Percentiles rank a stretch among this genome's conserved stretches.
Evolutionary conservation across 2,888 invertebrate species (phyloP).

Genomic region (Chrysolina oricalcia): DNA sequence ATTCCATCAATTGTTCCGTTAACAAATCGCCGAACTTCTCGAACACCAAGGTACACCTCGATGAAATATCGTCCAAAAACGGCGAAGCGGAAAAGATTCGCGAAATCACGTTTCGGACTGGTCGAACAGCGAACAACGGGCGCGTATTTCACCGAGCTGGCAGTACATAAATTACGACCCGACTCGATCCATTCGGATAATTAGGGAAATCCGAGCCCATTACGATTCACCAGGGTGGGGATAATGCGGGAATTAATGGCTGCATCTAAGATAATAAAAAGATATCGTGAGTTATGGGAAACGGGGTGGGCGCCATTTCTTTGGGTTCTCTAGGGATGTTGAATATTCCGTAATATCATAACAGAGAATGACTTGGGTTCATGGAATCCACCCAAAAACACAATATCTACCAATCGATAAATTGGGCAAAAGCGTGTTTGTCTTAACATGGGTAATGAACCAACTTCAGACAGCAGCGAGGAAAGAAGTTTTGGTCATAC

Average conservation of each 20-base stretch:
- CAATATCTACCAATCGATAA: no score
- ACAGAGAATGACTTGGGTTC: no score
- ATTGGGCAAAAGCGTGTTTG: no score
- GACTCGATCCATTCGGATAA: conserved; percentile 64
- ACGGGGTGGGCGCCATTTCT: background rate
- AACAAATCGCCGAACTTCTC: conserved; percentile 21
- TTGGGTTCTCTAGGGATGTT: no score
- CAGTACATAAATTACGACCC: conserved; percentile 62
- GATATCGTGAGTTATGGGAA: conserved; percentile 4
- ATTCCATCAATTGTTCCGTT: background rate
- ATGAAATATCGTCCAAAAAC: conserved; percentile 33
- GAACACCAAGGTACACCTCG: conserved; percentile 10
- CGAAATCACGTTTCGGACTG: conserved; percentile 41
- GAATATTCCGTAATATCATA: no score
- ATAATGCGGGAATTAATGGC: conserved; percentile 53
- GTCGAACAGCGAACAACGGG: conserved; percentile 24
- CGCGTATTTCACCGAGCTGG: conserved; percentile 35
- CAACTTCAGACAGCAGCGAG: no score
- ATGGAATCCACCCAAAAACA: no score
- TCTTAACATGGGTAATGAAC: no score
- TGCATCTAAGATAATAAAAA: conserved; percentile 4
- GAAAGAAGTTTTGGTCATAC: no score
- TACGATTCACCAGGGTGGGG: conserved; percentile 53
- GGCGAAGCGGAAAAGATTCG: conserved; percentile 25
- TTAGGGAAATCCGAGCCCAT: conserved; percentile 60